Percentiles rank a stretch among this genome's conserved stretches.
These are phyloP conservation scores for Neosilurus mollespiculum DNA, from an alignment of 2,797 vertebrate species.

Conservation along the genomic window DNA sequence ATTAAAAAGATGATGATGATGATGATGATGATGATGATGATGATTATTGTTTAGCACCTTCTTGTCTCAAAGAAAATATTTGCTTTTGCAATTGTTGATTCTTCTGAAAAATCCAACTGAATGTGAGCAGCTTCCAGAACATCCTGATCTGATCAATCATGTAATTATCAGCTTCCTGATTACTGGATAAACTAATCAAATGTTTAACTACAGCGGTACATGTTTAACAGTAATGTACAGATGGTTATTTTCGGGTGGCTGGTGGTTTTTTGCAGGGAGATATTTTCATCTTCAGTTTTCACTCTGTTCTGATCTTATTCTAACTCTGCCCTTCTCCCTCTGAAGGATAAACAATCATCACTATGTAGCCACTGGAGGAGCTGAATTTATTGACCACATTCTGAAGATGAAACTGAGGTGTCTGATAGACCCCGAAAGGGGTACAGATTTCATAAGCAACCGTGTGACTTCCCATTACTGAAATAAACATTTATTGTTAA, in stretches of 20 bases:
- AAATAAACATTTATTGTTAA: not conserved
- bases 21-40: too few relatives aligned
- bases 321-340: not conserved
- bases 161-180: too few relatives aligned
- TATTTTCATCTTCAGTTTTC: not conserved
- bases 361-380: not conserved
- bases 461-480: not conserved
- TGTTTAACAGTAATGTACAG: too few relatives aligned
- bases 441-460: not conserved
- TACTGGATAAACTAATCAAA: too few relatives aligned
- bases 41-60: not conserved
- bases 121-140: too few relatives aligned
- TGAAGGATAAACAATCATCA: not conserved
- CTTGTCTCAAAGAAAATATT: not conserved
- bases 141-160: too few relatives aligned
- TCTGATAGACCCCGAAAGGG: too few relatives aligned
- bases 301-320: not conserved
- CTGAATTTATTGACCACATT: not conserved
- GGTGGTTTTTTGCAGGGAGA: too few relatives aligned
- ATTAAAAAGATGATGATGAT: too few relatives aligned
- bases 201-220: too few relatives aligned
- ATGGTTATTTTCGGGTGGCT: too few relatives aligned
- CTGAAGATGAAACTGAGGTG: not conserved
- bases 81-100: not conserved
- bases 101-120: too few relatives aligned